Evolutionary conservation across 2,888 invertebrate genomes (phyloP).

Genomic region (Pasiphila rectangulata): DNA sequence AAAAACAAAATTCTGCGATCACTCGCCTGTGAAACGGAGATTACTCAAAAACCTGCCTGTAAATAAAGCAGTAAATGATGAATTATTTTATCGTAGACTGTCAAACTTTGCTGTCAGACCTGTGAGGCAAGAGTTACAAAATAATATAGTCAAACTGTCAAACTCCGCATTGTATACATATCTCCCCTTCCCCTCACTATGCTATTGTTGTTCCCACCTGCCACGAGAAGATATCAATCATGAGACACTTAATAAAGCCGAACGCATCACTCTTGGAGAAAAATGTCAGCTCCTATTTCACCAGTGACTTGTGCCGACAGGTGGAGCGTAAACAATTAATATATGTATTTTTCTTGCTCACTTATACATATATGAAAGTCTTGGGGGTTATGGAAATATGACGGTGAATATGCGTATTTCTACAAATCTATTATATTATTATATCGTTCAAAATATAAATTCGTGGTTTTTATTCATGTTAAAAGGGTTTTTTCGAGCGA

Average conservation of each 20-base stretch:
- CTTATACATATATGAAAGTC: conserved; percentile 5
- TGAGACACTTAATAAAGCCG: conserved; percentile 71
- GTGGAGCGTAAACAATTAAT: conserved; percentile 24
- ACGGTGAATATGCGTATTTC: not conserved
- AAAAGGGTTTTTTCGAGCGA: not conserved
- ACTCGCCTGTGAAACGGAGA: no score
- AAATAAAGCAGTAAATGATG: not conserved
- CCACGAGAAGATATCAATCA: conserved; percentile 66
- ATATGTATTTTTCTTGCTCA: conserved; percentile 23
- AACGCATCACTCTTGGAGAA: conserved; percentile 38
- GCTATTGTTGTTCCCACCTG: conserved; percentile 49
- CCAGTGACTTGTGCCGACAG: conserved; percentile 24
- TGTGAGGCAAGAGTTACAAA: conserved; percentile 5
- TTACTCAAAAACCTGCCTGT: no score
- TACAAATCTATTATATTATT: not conserved
- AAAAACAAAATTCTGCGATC: no score
- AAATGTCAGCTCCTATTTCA: conserved; percentile 33
- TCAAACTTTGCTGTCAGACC: conserved; percentile 6
- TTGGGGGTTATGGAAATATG: not conserved
- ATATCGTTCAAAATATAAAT: not conserved
- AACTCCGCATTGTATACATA: conserved; percentile 14
- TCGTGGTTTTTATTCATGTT: not conserved
- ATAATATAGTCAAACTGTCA: conserved; percentile 21
- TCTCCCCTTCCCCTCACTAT: conserved; percentile 28
- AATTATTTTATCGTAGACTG: not conserved